Evolutionary conservation across 2,888 invertebrate genomes (phyloP).

Genomic region (Dryadula phaetusa): DNA sequence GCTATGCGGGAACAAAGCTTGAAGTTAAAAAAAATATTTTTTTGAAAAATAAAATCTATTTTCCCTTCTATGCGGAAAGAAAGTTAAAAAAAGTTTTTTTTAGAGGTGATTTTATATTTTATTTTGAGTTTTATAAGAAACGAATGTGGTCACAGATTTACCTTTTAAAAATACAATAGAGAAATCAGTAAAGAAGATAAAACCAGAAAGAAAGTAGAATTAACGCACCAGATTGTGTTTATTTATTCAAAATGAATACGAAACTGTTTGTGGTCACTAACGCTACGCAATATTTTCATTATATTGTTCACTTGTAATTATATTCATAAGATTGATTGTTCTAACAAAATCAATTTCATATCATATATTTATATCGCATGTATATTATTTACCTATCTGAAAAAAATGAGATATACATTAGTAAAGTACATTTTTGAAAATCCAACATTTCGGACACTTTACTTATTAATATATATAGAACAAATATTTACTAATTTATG

Average conservation of each 20-base stretch:
- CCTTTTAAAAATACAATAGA: constrained; percentile 1
- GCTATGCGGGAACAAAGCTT: too few species aligned
- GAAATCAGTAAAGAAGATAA: background rate
- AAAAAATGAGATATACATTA: too few species aligned
- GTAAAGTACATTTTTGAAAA: too few species aligned
- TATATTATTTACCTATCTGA: background rate
- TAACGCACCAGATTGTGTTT: background rate
- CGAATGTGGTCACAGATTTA: background rate
- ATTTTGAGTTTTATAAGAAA: background rate
- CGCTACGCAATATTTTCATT: background rate
- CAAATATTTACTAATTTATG: too few species aligned
- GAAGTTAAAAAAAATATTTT: too few species aligned
- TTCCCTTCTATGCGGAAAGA: background rate
- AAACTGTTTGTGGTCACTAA: background rate
- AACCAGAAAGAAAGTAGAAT: background rate
- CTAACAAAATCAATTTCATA: background rate
- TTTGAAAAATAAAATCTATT: too few species aligned
- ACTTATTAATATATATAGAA: too few species aligned
- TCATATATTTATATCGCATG: background rate
- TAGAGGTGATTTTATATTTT: background rate
- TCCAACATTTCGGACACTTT: too few species aligned
- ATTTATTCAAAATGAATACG: background rate
- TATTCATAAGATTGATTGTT: background rate
- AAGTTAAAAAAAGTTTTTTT: too few species aligned
- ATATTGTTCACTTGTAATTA: background rate